These are phyloP conservation scores for Aphis gossypii DNA, from an alignment of 1,140 invertebrate species.

Conservation along the genomic window DNA sequence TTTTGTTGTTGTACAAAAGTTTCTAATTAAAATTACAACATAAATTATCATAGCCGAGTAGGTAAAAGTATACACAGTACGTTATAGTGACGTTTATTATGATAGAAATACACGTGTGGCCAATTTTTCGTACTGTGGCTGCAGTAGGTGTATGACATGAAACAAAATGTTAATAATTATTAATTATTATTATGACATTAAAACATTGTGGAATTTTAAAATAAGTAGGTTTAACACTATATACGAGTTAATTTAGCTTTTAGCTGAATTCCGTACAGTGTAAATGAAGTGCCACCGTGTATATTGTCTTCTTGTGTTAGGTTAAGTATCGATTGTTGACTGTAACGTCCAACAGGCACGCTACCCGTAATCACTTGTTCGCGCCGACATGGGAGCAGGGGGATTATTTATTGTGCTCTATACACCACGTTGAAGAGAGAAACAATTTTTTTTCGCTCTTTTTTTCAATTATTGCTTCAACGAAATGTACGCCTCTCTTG, in stretches of 20 bases:
- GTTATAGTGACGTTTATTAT: background rate
- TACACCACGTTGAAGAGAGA: background rate
- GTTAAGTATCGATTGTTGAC: constrained; percentile 57
- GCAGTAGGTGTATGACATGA: no score
- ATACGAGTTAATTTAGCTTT: constrained; percentile 17
- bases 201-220: background rate
- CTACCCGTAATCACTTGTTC: constrained; percentile 56
- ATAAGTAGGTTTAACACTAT: background rate
- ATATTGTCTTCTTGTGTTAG: constrained; percentile 19
- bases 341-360: constrained; percentile 56
- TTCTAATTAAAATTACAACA: constrained; percentile 46
- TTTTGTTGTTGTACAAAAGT: constrained; percentile 29
- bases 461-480: constrained; percentile 55
- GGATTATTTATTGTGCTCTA: constrained; percentile 48
- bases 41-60: constrained; percentile 25
- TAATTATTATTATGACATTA: background rate
- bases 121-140: background rate
- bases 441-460: constrained; percentile 37
- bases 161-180: background rate
- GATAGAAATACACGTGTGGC: background rate
- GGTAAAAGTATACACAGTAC: background rate
- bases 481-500: constrained; percentile 46
- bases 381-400: background rate
- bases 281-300: constrained; percentile 28
- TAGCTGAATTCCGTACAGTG: background rate